A percentile compares a stretch with the other conserved stretches of the same genome.
phyloP scores from a whole-genome alignment of 2,113 vertebrate species.

The Nesospiza acunhae region DNA sequence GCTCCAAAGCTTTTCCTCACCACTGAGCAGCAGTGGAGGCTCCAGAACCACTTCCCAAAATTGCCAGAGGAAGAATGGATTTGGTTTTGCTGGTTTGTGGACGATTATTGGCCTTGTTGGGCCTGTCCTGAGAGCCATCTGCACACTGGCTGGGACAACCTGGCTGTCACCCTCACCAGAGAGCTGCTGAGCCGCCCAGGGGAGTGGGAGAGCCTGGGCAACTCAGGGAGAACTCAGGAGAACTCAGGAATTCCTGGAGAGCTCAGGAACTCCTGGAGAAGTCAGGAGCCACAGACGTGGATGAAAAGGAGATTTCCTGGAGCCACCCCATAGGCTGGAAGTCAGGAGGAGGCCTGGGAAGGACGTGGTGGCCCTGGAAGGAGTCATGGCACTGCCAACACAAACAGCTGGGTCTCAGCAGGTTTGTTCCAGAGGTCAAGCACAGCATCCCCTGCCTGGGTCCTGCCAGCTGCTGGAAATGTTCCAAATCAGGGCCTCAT shows the following conservation, averaged over 20 bases:
- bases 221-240: too few relatives aligned
- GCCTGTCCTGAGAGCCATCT: background rate
- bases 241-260: background rate
- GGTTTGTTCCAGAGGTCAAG: background rate
- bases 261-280: background rate
- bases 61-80: background rate
- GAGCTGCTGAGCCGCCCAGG: background rate
- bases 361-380: background rate
- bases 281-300: rapidly evolving
- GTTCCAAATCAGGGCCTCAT: background rate
- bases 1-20: background rate
- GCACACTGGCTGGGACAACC: background rate
- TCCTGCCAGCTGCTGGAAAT: background rate
- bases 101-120: background rate
- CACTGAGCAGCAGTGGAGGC: background rate
- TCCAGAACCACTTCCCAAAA: background rate
- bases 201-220: background rate
- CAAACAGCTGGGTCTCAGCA: background rate
- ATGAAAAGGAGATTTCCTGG: background rate
- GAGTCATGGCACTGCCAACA: background rate
- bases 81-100: background rate
- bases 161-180: background rate
- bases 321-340: background rate
- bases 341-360: background rate
- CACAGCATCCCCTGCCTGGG: background rate